These are phyloP conservation scores for Centropyge bicolor DNA, from an alignment of 2,797 vertebrate species.

Conservation along the genomic window DNA sequence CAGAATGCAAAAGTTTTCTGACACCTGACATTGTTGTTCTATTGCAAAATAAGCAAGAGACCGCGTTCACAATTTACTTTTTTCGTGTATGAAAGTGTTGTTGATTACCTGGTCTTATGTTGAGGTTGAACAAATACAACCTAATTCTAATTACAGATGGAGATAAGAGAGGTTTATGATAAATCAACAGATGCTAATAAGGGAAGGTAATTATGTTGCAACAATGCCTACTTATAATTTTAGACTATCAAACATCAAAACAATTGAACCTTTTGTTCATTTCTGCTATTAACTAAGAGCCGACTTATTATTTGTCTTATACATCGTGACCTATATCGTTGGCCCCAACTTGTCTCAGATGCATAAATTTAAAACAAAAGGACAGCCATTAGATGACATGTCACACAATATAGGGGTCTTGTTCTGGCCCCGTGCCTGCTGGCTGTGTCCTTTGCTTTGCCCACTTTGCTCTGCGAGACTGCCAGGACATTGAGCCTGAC, in stretches of 20 bases:
- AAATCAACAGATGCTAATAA: slow-evolving; percentile 49
- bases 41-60: slow-evolving; percentile 54
- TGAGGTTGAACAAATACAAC: slow-evolving; percentile 21
- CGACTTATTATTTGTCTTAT: slow-evolving; percentile 63
- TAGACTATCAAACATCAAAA: slow-evolving; percentile 10
- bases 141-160: slow-evolving; percentile 18
- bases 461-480: slow-evolving; percentile 83
- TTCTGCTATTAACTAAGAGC: slow-evolving; percentile 41
- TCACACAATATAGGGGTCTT: slow-evolving; percentile 85
- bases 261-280: slow-evolving; percentile 22
- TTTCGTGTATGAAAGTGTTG: slow-evolving; percentile 9
- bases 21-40: slow-evolving; percentile 72
- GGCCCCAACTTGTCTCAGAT: slow-evolving; percentile 74
- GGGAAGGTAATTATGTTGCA: slow-evolving; percentile 1
- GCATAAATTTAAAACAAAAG: slow-evolving; percentile 81
- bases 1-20: slow-evolving; percentile 63
- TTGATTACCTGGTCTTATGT: slow-evolving; percentile 14
- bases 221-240: slow-evolving; percentile 15
- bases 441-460: slow-evolving; percentile 87
- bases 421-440: slow-evolving; percentile 81
- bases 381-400: slow-evolving; percentile 85
- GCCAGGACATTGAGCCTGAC: slow-evolving; percentile 87
- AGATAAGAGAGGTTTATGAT: slow-evolving; percentile 23
- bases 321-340: slow-evolving; percentile 74
- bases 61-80: neutral